phyloP scores from a whole-genome alignment of 2,797 vertebrate genomes.

The Malurus splendens region DNA sequence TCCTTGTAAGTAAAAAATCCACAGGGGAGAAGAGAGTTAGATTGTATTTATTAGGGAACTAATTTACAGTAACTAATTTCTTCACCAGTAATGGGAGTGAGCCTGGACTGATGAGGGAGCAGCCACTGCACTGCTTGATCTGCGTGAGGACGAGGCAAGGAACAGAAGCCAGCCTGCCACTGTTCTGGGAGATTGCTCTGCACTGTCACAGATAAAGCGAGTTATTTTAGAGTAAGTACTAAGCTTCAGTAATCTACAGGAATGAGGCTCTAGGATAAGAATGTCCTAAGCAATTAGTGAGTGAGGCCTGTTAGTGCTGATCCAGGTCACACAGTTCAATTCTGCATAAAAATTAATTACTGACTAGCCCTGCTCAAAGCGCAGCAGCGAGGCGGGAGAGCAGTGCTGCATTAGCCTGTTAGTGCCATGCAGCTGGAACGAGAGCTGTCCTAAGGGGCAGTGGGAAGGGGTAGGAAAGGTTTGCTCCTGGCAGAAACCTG shows the following conservation, averaged over 20 bases:
- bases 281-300: neutral
- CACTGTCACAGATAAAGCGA: neutral
- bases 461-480: neutral
- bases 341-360: neutral
- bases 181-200: neutral
- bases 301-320: neutral
- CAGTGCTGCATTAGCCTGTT: fast-evolving
- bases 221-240: neutral
- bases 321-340: neutral
- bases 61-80: neutral
- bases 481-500: neutral
- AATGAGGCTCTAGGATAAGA: neutral
- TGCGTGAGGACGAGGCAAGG: fast-evolving
- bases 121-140: neutral
- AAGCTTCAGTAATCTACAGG: neutral
- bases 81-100: neutral
- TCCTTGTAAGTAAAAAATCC: neutral
- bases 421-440: neutral
- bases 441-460: neutral
- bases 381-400: neutral
- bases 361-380: fast-evolving
- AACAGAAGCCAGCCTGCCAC: fast-evolving
- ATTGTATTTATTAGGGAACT: neutral
- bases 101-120: neutral
- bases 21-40: fast-evolving